phyloP scores from a whole-genome alignment of 2,888 invertebrate species.

The Cetonia aurata region DNA sequence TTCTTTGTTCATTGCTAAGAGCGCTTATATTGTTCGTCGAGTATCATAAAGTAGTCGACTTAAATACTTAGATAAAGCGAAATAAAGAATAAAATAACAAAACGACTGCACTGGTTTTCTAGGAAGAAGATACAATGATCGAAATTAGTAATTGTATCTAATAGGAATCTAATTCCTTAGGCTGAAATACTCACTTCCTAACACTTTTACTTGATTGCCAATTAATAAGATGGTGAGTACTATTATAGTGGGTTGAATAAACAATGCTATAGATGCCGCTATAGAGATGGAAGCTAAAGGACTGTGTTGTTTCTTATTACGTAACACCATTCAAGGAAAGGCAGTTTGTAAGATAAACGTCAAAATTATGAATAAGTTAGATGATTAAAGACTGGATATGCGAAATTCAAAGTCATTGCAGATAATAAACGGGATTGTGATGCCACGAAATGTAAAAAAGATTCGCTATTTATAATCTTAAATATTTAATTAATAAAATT shows the following conservation, averaged over 20 bases:
- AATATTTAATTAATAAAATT: no score
- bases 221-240: background rate
- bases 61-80: background rate
- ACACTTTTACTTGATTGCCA: conserved; percentile 22
- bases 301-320: conserved; percentile 9
- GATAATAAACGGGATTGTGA: no score
- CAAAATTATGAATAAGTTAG: no score
- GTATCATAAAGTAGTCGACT: conserved; percentile 5
- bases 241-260: background rate
- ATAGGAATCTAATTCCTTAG: conserved; percentile 4
- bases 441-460: no score
- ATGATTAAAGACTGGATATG: no score
- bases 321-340: conserved; percentile 1
- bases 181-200: background rate
- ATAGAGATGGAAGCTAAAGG: background rate
- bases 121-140: conserved; percentile 1
- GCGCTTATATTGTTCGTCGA: conserved; percentile 16
- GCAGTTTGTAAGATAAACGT: no score
- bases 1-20: conserved; percentile 6
- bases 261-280: background rate
- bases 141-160: conserved; percentile 23
- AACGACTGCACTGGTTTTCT: background rate
- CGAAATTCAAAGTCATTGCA: no score
- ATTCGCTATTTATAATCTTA: no score
- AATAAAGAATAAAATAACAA: background rate